Evolutionary conservation across 2,797 vertebrate genomes (phyloP), one percentile per base, ranked within the genome.

Genomic region (Potorous gilbertii): DNA sequence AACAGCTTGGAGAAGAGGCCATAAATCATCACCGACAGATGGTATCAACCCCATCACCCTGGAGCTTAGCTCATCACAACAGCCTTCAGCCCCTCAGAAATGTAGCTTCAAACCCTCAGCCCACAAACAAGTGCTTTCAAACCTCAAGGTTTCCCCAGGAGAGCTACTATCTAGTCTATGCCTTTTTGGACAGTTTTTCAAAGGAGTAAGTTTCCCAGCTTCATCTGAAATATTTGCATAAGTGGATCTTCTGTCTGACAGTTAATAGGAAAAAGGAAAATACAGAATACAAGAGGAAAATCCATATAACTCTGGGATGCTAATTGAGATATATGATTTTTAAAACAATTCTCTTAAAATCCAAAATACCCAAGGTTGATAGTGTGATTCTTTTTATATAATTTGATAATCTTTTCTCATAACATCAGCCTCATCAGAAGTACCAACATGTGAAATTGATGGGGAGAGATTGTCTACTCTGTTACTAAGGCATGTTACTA

Each of bases 291-390:
- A 81, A 52, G 90, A 81, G 55, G 50, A 57, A 92, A 50, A 4
- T 74, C 59, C 55, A 55, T 59, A 92, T 27, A 55, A 55, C 16
- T 54, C 27, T 93, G 34, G 46, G n/a, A 31, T 54, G 40, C 18
- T n/a, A 54, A 90, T 34, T 90, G 54, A 52, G 28, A 54, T 55
- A 90, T 54, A 55, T 90, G 28, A 52, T 90, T 90, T 94, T 92
- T 5, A 90, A 87, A 96, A 4, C 34, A 90, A 90, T 87, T 95
- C 57, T 92, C 56, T 92, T 50, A 62, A 93, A 91, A 92, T 81
- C 90, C 74, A 29, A 95, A 94, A 55, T 90, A 56, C 4, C 56
- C 55, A 89, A 54, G n/a, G 21, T 21, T 92, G 40, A 0, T 92
- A 40, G 54, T 31, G 74, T 56, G 18, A 56, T 90, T 74, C 21